Percentiles rank a stretch among this genome's conserved stretches.
phyloP scores from a whole-genome alignment of 1,140 invertebrate genomes.

The Ostrea edulis region DNA sequence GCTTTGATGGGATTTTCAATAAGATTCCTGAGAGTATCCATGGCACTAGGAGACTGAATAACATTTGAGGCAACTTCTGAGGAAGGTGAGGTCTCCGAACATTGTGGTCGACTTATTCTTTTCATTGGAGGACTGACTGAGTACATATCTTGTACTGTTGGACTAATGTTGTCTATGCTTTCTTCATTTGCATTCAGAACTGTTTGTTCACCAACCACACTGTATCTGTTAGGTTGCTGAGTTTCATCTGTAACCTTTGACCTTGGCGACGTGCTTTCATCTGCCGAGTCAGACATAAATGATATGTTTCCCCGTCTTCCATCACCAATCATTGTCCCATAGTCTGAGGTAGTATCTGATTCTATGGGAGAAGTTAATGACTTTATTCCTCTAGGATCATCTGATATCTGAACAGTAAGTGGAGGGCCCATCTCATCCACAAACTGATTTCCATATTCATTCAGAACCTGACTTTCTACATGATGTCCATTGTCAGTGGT shows the following conservation, averaged over 20 bases:
- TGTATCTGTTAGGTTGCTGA: not conserved
- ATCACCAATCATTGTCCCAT: slow-evolving; percentile 65
- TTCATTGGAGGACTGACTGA: not conserved
- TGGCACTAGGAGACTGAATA: not conserved
- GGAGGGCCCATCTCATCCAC: slow-evolving; percentile 47
- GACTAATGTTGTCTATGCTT: slow-evolving; percentile 10
- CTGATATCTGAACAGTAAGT: not conserved
- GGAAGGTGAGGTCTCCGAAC: not conserved
- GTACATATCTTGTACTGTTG: slow-evolving; percentile 23
- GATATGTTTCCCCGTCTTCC: slow-evolving; percentile 57
- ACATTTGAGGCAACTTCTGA: slow-evolving; percentile 39
- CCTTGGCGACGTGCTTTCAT: slow-evolving; percentile 34
- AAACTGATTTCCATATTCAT: slow-evolving; percentile 45
- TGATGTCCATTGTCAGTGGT: not conserved
- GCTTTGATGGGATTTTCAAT: slow-evolving; percentile 33
- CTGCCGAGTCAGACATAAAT: slow-evolving; percentile 59
- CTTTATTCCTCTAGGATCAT: slow-evolving; percentile 2
- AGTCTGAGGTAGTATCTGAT: slow-evolving; percentile 65
- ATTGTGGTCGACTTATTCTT: not conserved
- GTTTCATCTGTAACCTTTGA: not conserved
- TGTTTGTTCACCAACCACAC: slow-evolving; percentile 30
- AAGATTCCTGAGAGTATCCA: slow-evolving; percentile 24
- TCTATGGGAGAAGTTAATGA: slow-evolving; percentile 53
- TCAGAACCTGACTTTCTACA: not conserved
- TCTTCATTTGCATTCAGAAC: slow-evolving; percentile 11